A percentile compares a stretch with the other conserved stretches of the same genome.
These are phyloP conservation scores for Lathamus discolor DNA, from an alignment of 2,113 vertebrate species.

Conservation along the genomic window DNA sequence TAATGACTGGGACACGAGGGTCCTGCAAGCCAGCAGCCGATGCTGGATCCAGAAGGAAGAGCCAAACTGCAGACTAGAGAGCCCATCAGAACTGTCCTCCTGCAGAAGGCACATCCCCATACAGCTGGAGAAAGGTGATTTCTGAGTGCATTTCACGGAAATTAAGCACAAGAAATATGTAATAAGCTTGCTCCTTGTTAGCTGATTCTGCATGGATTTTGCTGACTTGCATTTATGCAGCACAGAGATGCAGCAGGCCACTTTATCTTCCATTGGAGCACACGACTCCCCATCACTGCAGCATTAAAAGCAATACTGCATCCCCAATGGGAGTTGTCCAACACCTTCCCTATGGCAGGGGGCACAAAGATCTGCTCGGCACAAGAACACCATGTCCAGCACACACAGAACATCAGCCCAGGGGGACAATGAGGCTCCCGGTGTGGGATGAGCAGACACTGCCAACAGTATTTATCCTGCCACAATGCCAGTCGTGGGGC, in stretches of 20 bases:
- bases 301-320: background rate
- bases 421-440: background rate
- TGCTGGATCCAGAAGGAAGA: background rate
- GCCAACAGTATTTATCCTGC: background rate
- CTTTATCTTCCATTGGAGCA: background rate
- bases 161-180: background rate
- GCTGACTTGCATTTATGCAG: background rate
- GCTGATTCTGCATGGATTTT: background rate
- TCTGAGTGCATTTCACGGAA: background rate
- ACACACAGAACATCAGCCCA: background rate
- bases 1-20: background rate
- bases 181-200: background rate
- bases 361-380: background rate
- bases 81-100: background rate
- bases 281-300: background rate
- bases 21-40: background rate
- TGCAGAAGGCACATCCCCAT: background rate
- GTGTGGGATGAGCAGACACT: background rate
- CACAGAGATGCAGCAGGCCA: background rate
- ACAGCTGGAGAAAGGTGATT: background rate
- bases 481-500: background rate
- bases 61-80: background rate
- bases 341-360: background rate
- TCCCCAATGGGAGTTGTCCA: background rate
- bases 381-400: accelerated